phyloP scores from a whole-genome alignment of 2,888 invertebrate genomes.

The Phortica okadai region DNA sequence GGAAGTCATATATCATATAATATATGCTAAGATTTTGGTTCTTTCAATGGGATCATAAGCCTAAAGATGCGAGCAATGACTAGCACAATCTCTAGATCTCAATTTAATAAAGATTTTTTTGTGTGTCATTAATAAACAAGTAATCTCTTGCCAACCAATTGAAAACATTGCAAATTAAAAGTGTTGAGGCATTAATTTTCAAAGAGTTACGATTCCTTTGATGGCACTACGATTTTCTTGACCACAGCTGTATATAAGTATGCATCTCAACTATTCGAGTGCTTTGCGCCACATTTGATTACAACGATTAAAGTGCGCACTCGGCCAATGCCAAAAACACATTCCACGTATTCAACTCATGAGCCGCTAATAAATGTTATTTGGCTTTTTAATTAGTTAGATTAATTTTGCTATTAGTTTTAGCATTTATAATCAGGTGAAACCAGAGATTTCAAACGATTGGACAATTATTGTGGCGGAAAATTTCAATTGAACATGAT shows the following conservation, averaged over 20 bases:
- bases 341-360: constrained; percentile 17
- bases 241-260: not conserved
- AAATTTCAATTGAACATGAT: constrained; percentile 26
- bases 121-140: too few species aligned
- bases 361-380: constrained; percentile 42
- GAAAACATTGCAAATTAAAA: too few species aligned
- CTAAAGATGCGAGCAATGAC: too few species aligned
- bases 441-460: constrained; percentile 35
- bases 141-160: too few species aligned
- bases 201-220: too few species aligned
- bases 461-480: constrained; percentile 8
- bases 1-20: too few species aligned
- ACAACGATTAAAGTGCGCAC: constrained; percentile 47
- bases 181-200: too few species aligned
- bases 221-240: not conserved
- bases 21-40: too few species aligned
- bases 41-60: too few species aligned
- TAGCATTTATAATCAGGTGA: constrained; percentile 45
- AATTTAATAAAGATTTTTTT: too few species aligned
- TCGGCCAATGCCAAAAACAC: constrained; percentile 21
- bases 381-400: constrained; percentile 46
- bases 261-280: constrained; percentile 35
- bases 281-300: constrained; percentile 49
- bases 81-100: too few species aligned
- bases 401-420: constrained; percentile 11